Evolutionary conservation across 2,888 invertebrate species (phyloP), one percentile per base, ranked within the genome.

Genomic region (Linnaemya tessellans): DNA sequence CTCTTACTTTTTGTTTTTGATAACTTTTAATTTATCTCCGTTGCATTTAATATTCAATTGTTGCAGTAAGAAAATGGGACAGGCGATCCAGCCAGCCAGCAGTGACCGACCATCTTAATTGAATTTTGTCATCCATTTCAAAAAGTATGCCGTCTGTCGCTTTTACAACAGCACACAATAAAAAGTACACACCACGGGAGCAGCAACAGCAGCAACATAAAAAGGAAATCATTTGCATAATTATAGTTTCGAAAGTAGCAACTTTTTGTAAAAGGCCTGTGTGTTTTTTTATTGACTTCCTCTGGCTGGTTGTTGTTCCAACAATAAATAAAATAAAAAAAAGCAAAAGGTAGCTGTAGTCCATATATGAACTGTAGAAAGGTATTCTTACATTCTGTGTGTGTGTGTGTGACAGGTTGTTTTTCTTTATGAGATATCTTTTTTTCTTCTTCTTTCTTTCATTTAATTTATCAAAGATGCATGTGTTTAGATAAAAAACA

Each of bases 211-310:
- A 62, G 54, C 75, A 51, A 54, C 73, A 64, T 68, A 68, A 77
- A 77, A 79, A 79, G 85, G 82, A 85, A 85, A 85, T 85, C 74
- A 85, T 85, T 85, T 85, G 85, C 85, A 85, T 85, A 85, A 85
- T 82, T 85, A 85, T 85, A 79, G 79, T 85, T 85, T 74, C 65
- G 51, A 58, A 65, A 65, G 70, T 64, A 71, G 70, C 64, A 82
- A 71, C 56, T 56, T 56, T 68, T 43, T 62, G 22, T 38, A 13
- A 25, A 35, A 20, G 46, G 60, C 15, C 30, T 60, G 13, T 9
- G 1, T 15, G 11, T 11, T 8, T 56, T 51, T 49, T 60, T 25
- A 51, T 71, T 54, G 25, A 75, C 62, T 67, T 74, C 68, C 75
- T 70, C 43, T 43, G 18, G 30, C 49, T 18, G 38, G 67, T 58